Base-by-base conservation (phyloP, 2,888 invertebrate genomes). In the Oscheius sp. region DNA sequence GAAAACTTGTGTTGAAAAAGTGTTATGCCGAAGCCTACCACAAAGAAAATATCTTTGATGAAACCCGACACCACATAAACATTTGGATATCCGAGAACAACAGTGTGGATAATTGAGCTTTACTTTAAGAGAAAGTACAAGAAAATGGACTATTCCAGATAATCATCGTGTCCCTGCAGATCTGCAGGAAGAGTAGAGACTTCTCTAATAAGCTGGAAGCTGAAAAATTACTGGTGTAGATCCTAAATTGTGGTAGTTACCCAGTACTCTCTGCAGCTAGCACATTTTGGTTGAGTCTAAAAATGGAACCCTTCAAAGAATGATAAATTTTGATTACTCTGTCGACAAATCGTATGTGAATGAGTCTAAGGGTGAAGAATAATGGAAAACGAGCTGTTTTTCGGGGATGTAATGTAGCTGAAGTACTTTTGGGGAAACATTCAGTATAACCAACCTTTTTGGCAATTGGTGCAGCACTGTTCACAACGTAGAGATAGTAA, bases 211-310 rank as follows among this genome's bases (percentile, higher is more conserved):
- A 60, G 60, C 60, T 60, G 35, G 11, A 35, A 60, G 9, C 60
- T 60, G 60, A n/a, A 60, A 60, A 60, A 10, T 7, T 13, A 37
- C n/a, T 29, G 1, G 13, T 0, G 13, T 57, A 29, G 29, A 57
- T 10, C 42, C 3, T 7, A 35, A n/a, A 2, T 48, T n/a, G 29
- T 21, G 37, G 5, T 13, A 37, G 29, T 37, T 33, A 60, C 71
- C 71, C 71, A 35, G 42, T 33, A 37, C 51, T 51, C 48, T 72
- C 71, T 5, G 50, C 37, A 51, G 29, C 42, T 10, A 72, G 37
- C 3, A 72, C 42, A 13, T 72, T 72, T 35, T 72, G 71, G 48
- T 72, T 72, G 29, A 72, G 47, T 13, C 71, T 72, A 37, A 50
- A 71, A 71, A 47, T 2, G 13, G 21, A 21, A 21, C 3, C 13